Evolutionary conservation across 2,113 vertebrate genomes (phyloP).

Genomic region (Galemys pyrenaicus): DNA sequence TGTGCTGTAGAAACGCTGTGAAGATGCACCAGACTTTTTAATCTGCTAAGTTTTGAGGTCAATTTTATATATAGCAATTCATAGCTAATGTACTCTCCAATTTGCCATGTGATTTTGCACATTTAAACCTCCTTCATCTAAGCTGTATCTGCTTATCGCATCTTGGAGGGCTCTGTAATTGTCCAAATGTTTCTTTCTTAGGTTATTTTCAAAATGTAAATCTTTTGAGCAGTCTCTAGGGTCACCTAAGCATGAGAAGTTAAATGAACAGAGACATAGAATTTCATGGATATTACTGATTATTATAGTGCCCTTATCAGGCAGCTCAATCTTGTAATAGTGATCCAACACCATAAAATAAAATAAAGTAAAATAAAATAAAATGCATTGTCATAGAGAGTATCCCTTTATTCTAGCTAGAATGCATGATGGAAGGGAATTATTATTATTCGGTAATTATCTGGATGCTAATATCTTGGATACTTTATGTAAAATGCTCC

Average conservation of each 20-base stretch:
- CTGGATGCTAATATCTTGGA: not conserved
- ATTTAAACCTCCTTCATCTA: not conserved
- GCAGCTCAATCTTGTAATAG: not conserved
- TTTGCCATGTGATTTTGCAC: not conserved
- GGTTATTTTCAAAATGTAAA: not conserved
- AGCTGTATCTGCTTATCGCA: not conserved
- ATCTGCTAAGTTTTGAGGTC: not conserved
- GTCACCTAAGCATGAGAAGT: not conserved
- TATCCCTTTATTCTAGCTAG: not conserved
- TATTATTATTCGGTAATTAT: not conserved
- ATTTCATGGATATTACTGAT: not conserved
- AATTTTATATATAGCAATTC: not conserved
- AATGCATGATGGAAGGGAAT: not conserved
- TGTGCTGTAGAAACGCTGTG: not conserved
- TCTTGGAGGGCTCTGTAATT: not conserved
- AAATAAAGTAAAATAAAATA: slow-evolving; percentile 4
- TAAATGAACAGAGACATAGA: not conserved
- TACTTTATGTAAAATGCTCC: not conserved
- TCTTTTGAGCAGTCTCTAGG: not conserved
- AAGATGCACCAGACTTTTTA: not conserved
- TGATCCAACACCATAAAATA: not conserved
- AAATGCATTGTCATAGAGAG: not conserved
- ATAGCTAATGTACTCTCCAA: not conserved
- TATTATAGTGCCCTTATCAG: not conserved
- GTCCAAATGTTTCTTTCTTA: not conserved